Evolutionary conservation across 2,888 invertebrate species (phyloP).

Genomic region (Charanyca ferruginea): DNA sequence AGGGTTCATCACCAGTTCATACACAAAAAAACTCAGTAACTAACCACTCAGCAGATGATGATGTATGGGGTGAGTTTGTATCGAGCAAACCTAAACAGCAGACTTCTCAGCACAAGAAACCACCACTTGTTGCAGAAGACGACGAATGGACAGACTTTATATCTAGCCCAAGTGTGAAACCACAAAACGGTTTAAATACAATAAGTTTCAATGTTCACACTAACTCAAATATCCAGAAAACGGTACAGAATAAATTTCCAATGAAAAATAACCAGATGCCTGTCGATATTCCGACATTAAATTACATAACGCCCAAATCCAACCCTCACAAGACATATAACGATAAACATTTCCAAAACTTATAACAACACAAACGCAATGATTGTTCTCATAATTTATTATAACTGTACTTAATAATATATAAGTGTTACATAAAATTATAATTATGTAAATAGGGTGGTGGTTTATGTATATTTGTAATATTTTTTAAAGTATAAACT

Average conservation of each 20-base stretch:
- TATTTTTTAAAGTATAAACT: slow-evolving; percentile 60
- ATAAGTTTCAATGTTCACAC: slow-evolving; percentile 88
- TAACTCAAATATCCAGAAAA: slow-evolving; percentile 83
- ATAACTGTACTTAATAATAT: slow-evolving; percentile 79
- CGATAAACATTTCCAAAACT: slow-evolving; percentile 89
- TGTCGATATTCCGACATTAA: slow-evolving; percentile 85
- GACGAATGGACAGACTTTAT: slow-evolving; percentile 90
- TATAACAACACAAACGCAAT: slow-evolving; percentile 82
- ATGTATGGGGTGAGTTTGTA: slow-evolving; percentile 92
- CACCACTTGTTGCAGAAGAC: slow-evolving; percentile 78
- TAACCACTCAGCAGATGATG: slow-evolving; percentile 85
- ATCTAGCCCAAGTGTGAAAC: slow-evolving; percentile 84
- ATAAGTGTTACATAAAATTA: slow-evolving; percentile 64
- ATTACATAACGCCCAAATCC: slow-evolving; percentile 87
- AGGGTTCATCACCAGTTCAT: slow-evolving; percentile 81
- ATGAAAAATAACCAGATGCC: slow-evolving; percentile 78
- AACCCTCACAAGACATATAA: slow-evolving; percentile 79
- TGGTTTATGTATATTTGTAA: slow-evolving; percentile 72
- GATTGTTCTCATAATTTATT: slow-evolving; percentile 68
- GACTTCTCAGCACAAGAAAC: slow-evolving; percentile 73
- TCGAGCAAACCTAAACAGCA: slow-evolving; percentile 86
- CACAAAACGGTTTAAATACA: slow-evolving; percentile 86
- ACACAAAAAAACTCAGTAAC: slow-evolving; percentile 68
- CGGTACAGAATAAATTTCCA: slow-evolving; percentile 72
- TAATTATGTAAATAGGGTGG: slow-evolving; percentile 81